Conservation (phyloP, 1,140 invertebrate genomes). For the Atopsyche davidsoni region DNA sequence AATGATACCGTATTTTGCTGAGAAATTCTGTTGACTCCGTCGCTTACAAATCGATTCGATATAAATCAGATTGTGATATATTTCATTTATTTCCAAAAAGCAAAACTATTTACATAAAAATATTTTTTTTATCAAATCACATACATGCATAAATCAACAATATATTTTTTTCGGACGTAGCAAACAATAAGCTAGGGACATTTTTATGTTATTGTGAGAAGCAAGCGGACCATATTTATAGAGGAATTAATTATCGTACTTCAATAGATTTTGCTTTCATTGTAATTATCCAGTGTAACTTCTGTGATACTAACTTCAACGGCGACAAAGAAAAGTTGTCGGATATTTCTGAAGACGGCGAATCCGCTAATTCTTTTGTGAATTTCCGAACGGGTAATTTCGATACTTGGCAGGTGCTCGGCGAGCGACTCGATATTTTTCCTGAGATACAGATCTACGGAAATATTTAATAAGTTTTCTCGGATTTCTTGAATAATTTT, state of each 20-base stretch:
- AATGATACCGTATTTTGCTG: no score
- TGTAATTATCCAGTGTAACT: slow-evolving; percentile 14
- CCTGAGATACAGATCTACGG: neutral
- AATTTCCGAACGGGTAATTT: slow-evolving; percentile 28
- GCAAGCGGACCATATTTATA: neutral
- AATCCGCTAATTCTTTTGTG: slow-evolving; percentile 28
- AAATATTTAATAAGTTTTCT: no score
- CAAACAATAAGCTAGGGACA: neutral
- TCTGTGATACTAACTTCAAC: slow-evolving; percentile 13
- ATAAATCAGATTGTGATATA: no score
- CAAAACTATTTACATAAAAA: no score
- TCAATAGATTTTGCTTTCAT: slow-evolving; percentile 18
- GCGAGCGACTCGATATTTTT: neutral
- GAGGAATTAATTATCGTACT: slow-evolving; percentile 5
- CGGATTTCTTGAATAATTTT: no score
- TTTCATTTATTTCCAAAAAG: no score
- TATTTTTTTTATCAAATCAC: no score
- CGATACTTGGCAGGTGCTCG: slow-evolving; percentile 22
- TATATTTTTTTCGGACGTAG: no score
- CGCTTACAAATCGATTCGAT: no score
- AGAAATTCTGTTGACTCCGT: no score
- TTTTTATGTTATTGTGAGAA: neutral
- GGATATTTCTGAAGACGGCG: slow-evolving; percentile 16
- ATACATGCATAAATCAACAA: no score
- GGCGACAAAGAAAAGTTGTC: slow-evolving; percentile 25